phyloP scores from a whole-genome alignment of 1,140 invertebrate species.

The Scaptomyza hsui region DNA sequence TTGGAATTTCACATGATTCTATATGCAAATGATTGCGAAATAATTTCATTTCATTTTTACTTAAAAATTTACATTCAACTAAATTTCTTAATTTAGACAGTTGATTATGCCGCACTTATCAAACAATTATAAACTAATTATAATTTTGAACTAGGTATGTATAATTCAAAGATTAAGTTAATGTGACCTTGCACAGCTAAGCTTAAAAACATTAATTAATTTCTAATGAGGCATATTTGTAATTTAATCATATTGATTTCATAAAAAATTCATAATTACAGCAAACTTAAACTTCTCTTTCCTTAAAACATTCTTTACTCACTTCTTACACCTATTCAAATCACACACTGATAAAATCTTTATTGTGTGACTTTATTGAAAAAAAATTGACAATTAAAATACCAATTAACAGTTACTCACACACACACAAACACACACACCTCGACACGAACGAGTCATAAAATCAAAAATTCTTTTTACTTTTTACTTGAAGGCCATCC shows the following conservation, averaged over 20 bases:
- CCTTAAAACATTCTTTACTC: too few species aligned
- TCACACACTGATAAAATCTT: not conserved
- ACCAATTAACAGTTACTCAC: conserved; percentile 5
- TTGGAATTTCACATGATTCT: conserved; percentile 31
- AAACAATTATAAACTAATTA: conserved; percentile 36
- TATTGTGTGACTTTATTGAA: not conserved
- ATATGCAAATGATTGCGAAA: conserved; percentile 32
- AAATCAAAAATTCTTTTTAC: conserved; percentile 16
- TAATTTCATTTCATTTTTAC: conserved; percentile 23
- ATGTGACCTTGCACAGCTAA: too few species aligned
- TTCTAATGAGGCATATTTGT: too few species aligned
- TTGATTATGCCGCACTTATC: conserved; percentile 20
- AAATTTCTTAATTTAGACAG: conserved; percentile 19
- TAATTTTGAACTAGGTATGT: not conserved
- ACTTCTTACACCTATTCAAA: not conserved
- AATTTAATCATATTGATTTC: too few species aligned
- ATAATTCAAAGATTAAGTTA: conserved; percentile 1
- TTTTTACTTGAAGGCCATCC: conserved; percentile 4
- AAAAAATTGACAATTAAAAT: not conserved
- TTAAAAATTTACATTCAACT: conserved; percentile 26
- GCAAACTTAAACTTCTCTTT: not conserved
- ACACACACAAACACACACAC: too few species aligned
- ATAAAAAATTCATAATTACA: too few species aligned
- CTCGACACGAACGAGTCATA: not conserved
- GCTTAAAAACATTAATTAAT: too few species aligned